Evolutionary conservation across 1,140 invertebrate genomes (phyloP).

Genomic region (Orchestia grillus): DNA sequence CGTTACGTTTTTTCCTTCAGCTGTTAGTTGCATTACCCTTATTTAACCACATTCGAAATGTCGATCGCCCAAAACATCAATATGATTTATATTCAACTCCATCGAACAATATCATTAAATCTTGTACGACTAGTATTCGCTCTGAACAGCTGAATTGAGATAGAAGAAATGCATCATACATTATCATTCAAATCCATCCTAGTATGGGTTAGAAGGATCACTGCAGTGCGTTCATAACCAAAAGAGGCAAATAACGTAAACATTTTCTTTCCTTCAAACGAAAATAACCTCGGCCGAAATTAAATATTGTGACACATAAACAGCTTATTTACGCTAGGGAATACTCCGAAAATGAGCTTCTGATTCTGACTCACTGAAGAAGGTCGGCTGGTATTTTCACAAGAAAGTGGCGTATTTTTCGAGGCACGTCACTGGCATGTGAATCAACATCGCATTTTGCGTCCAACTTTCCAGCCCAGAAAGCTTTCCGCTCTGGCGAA

Average conservation of each 20-base stretch:
- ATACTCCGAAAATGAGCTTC: neutral
- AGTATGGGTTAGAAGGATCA: too few relatives aligned
- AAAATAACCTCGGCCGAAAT: neutral
- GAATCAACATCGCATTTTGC: constrained; percentile 7
- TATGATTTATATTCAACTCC: too few relatives aligned
- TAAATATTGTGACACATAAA: neutral
- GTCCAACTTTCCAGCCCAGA: neutral
- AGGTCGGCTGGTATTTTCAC: neutral
- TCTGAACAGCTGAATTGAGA: too few relatives aligned
- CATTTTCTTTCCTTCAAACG: neutral
- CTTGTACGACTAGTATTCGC: too few relatives aligned
- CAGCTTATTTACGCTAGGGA: neutral
- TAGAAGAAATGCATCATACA: too few relatives aligned
- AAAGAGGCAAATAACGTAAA: neutral
- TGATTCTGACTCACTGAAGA: neutral
- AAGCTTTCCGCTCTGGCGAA: neutral
- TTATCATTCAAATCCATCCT: too few relatives aligned
- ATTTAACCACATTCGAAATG: too few relatives aligned
- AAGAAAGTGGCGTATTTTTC: neutral
- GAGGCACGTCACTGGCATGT: neutral
- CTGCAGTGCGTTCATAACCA: too few relatives aligned
- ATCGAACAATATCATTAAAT: too few relatives aligned
- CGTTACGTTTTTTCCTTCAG: too few relatives aligned
- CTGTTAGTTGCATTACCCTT: too few relatives aligned
- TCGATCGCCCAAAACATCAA: too few relatives aligned